Conservation (phyloP, 2,113 vertebrate genomes). For the Canis aureus region DNA sequence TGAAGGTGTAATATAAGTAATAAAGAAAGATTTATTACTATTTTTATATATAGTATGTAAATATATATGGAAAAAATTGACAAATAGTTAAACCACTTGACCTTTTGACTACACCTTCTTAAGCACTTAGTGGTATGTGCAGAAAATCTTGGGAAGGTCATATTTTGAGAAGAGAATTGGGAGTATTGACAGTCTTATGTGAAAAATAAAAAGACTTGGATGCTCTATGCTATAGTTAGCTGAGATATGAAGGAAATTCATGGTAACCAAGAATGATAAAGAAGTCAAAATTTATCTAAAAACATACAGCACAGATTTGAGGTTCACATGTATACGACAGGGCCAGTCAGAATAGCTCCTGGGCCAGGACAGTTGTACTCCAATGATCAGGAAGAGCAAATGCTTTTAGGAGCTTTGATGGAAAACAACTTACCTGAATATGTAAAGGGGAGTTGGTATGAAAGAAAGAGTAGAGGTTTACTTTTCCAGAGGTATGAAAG, state of each 20-base stretch:
- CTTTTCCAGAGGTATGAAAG: neutral
- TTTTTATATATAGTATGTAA: neutral
- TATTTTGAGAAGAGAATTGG: neutral
- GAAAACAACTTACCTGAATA: neutral
- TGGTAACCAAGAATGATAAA: neutral
- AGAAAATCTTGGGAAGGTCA: neutral
- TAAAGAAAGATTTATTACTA: slow-evolving; percentile 37
- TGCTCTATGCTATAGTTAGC: neutral
- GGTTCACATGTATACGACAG: neutral
- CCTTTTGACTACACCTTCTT: neutral
- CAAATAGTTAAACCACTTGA: neutral
- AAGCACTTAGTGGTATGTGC: neutral
- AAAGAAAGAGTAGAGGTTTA: neutral
- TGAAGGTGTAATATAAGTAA: slow-evolving; percentile 34
- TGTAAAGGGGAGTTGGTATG: neutral
- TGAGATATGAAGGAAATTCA: neutral
- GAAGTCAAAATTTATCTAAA: neutral
- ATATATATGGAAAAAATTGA: slow-evolving; percentile 1
- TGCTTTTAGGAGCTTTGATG: neutral
- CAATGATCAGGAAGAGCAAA: neutral
- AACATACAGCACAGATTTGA: neutral
- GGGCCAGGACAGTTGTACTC: neutral
- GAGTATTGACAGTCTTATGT: neutral
- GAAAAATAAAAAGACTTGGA: neutral
- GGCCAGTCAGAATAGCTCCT: no score